Conservation (phyloP, 1,140 invertebrate species). For the Scaptomyza hsui region DNA sequence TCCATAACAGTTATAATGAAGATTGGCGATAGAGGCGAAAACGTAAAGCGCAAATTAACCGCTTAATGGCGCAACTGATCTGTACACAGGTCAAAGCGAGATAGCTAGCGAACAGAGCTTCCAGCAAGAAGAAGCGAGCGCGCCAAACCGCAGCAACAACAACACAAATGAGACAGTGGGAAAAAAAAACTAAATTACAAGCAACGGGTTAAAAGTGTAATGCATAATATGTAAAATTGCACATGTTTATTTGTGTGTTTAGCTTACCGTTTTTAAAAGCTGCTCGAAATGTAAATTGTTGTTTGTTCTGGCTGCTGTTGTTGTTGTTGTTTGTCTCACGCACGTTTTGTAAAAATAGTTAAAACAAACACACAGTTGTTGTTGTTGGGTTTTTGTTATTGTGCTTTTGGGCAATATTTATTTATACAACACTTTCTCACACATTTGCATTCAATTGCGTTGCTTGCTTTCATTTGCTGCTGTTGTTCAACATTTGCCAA, state of each 20-base stretch:
- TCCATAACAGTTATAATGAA: constrained; percentile 47
- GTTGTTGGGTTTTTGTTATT: constrained; percentile 15
- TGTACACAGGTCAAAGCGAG: constrained; percentile 23
- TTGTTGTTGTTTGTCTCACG: constrained; percentile 14
- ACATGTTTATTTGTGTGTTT: constrained; percentile 15
- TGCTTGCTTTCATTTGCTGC: constrained; percentile 54
- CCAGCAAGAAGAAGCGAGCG: constrained; percentile 12
- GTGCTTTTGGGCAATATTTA: constrained; percentile 34
- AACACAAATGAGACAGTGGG: constrained; percentile 13
- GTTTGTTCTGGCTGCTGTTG: constrained; percentile 13
- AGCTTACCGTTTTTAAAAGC: constrained; percentile 69
- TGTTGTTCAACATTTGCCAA: constrained; percentile 63
- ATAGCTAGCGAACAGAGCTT: constrained; percentile 1
- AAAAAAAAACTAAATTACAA: constrained; percentile 2
- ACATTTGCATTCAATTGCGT: constrained; percentile 76
- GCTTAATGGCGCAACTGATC: constrained; percentile 41
- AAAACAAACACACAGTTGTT: constrained; percentile 34
- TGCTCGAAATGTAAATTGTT: constrained; percentile 50
- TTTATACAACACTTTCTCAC: constrained; percentile 66
- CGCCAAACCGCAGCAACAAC: constrained; percentile 47
- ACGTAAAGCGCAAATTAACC: constrained; percentile 52
- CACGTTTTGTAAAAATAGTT: constrained; percentile 23
- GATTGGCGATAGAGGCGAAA: neutral
- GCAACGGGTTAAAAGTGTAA: constrained; percentile 32
- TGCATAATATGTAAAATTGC: constrained; percentile 1